A percentile compares a stretch with the other conserved stretches of the same genome.
Evolutionary conservation across 2,113 vertebrate genomes (phyloP).

Genomic region (Mungos mungo): DNA sequence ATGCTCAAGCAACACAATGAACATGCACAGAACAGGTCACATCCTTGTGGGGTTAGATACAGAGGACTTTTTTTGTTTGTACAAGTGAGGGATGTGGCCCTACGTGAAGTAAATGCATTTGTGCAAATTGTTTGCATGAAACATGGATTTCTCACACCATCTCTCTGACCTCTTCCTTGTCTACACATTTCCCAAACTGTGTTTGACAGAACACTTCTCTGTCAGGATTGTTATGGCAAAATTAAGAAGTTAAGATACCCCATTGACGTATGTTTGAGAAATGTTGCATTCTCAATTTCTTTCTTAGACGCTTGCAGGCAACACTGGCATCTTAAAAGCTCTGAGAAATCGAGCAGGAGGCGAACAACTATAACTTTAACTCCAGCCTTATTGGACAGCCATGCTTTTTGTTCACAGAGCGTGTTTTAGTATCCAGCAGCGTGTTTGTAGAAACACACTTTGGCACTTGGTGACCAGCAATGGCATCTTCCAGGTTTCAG

Average conservation of each 20-base stretch:
- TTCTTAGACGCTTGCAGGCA: background rate
- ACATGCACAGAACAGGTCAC: background rate
- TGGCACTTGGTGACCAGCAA: background rate
- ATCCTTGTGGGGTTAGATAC: background rate
- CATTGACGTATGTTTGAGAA: background rate
- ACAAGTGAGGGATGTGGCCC: background rate
- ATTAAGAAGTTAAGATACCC: background rate
- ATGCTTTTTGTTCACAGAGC: background rate
- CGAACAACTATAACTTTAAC: background rate
- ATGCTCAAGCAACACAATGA: conserved; percentile 49
- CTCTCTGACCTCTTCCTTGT: conserved; percentile 42
- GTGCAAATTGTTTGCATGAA: background rate
- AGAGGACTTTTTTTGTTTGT: background rate
- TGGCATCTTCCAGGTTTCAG: background rate
- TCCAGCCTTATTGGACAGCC: background rate
- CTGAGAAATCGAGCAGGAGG: background rate
- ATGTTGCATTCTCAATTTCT: background rate
- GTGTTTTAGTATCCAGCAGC: background rate
- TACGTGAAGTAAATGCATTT: background rate
- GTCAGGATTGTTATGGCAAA: background rate
- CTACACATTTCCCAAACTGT: background rate
- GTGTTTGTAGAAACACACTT: background rate
- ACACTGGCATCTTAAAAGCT: background rate
- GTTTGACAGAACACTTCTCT: background rate
- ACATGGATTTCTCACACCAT: background rate